Conservation (phyloP, 2,797 vertebrate genomes). For the Cirrhinus molitorella region DNA sequence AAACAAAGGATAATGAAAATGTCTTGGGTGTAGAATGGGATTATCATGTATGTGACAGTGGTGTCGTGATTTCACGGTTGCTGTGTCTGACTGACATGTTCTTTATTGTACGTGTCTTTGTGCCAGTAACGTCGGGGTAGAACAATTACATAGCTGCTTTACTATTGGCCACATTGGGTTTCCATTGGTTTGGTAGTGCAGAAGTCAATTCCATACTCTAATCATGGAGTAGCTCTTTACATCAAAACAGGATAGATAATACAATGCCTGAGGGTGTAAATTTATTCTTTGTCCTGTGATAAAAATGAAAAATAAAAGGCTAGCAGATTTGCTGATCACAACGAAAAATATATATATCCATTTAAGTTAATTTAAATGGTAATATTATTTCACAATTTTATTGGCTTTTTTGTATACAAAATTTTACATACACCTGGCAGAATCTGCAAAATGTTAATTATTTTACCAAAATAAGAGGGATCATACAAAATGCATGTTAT, state of each 20-base stretch:
- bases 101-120: conserved; percentile 43
- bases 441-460: too few species aligned
- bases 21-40: conserved; percentile 28
- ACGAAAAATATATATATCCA: too few species aligned
- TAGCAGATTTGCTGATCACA: not conserved
- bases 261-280: not conserved
- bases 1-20: conserved; percentile 35
- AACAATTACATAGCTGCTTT: conserved; percentile 19
- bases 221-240: not conserved
- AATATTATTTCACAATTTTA: too few species aligned
- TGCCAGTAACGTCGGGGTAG: conserved; percentile 13
- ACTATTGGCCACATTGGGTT: conserved; percentile 24
- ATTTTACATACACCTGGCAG: too few species aligned
- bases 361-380: too few species aligned
- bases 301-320: not conserved
- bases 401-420: too few species aligned
- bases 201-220: not conserved
- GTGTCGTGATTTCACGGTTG: conserved; percentile 33
- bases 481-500: too few species aligned
- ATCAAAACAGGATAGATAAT: conserved; percentile 14
- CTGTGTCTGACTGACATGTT: conserved; percentile 41
- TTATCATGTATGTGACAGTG: conserved; percentile 25
- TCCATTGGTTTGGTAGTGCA: conserved; percentile 5
- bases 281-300: not conserved
- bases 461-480: too few species aligned